Conservation (phyloP, 2,888 invertebrate genomes). For the Muscina levida region DNA sequence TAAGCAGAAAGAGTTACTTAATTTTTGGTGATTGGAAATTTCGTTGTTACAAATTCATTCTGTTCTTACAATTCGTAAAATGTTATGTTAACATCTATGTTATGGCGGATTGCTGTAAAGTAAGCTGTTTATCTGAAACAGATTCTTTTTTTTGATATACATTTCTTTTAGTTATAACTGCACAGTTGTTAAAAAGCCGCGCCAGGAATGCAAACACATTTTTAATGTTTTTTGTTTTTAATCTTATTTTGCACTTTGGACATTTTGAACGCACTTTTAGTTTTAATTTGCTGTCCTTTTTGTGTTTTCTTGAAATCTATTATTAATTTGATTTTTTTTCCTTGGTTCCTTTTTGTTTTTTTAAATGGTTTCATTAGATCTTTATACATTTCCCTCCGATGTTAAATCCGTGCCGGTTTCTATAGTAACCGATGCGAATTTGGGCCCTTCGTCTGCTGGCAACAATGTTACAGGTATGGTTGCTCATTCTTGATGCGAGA, state of each 20-base stretch:
- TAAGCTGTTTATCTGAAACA: too few species aligned
- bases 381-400: constrained; percentile 34
- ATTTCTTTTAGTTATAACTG: too few species aligned
- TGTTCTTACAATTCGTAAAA: too few species aligned
- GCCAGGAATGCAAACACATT: too few species aligned
- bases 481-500: not conserved
- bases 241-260: not conserved
- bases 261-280: not conserved
- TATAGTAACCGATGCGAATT: constrained; percentile 23
- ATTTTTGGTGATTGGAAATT: too few species aligned
- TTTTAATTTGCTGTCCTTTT: not conserved
- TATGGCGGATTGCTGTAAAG: too few species aligned
- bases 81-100: too few species aligned
- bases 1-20: too few species aligned
- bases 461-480: constrained; percentile 16
- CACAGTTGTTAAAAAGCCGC: too few species aligned
- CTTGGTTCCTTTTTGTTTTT: too few species aligned
- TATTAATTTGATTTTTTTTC: not conserved
- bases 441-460: constrained; percentile 8
- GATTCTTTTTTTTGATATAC: too few species aligned
- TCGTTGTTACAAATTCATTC: too few species aligned
- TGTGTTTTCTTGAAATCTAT: not conserved
- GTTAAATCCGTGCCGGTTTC: constrained; percentile 36
- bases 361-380: not conserved
- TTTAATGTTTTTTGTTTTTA: not conserved